Evolutionary conservation across 2,797 vertebrate genomes (phyloP).

Genomic region (Acanthurus tractus): DNA sequence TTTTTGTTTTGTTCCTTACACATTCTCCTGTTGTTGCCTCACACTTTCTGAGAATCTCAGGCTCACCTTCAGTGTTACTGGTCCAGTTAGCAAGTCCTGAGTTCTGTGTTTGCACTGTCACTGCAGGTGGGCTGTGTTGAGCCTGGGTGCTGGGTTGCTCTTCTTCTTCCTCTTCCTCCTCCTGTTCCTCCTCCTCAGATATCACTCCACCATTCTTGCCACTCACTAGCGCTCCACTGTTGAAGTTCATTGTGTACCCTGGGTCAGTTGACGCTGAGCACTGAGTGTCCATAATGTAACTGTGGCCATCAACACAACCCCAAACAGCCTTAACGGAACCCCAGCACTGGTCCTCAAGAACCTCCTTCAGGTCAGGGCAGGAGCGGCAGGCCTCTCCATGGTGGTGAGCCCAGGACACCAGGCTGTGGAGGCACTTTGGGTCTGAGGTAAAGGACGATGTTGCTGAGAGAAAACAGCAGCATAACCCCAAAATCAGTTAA

Average conservation of each 20-base stretch:
- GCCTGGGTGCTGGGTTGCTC: slow-evolving; percentile 37
- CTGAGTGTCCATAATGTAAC: slow-evolving; percentile 89
- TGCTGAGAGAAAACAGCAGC: slow-evolving; percentile 31
- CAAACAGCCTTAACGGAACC: slow-evolving; percentile 90
- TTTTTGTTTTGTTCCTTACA: not conserved
- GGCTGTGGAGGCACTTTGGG: slow-evolving; percentile 87
- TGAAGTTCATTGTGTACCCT: slow-evolving; percentile 27
- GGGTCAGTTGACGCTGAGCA: slow-evolving; percentile 12
- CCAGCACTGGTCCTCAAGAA: slow-evolving; percentile 89
- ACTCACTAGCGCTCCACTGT: not conserved
- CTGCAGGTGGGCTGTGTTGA: slow-evolving; percentile 20
- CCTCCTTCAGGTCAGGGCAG: slow-evolving; percentile 89
- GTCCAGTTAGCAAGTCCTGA: slow-evolving; percentile 46
- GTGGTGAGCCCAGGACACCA: slow-evolving; percentile 92
- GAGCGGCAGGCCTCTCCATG: slow-evolving; percentile 88
- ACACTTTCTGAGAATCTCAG: not conserved
- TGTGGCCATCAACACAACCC: slow-evolving; percentile 91
- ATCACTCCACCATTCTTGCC: slow-evolving; percentile 15
- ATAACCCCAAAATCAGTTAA: not conserved
- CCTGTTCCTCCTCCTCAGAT: slow-evolving; percentile 54
- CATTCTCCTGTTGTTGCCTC: not conserved
- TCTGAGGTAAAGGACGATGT: slow-evolving; percentile 84
- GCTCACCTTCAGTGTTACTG: slow-evolving; percentile 69
- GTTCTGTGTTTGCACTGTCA: slow-evolving; percentile 60
- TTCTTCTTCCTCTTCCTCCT: slow-evolving; percentile 41